These are phyloP conservation scores for Barnardius zonarius DNA, from an alignment of 2,113 vertebrate species.

Conservation along the genomic window DNA sequence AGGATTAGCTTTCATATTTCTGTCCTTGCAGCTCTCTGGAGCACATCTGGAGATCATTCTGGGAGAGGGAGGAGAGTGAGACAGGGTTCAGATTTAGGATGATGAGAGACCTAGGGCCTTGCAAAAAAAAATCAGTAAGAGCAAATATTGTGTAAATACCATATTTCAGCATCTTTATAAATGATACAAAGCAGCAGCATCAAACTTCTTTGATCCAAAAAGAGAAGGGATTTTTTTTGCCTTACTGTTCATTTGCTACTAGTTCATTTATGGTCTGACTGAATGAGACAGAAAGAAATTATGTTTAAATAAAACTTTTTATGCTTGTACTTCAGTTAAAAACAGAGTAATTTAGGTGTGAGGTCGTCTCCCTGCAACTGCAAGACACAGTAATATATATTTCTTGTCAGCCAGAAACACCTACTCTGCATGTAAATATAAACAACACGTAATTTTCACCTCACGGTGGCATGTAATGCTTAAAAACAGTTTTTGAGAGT, in stretches of 20 bases:
- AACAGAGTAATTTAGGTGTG: neutral
- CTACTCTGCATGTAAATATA: conserved; percentile 44
- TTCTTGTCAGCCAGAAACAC: conserved; percentile 30
- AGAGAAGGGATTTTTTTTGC: neutral
- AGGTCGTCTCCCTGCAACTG: neutral
- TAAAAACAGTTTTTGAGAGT: conserved; percentile 28
- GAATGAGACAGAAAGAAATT: neutral
- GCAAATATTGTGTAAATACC: neutral
- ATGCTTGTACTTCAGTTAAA: conserved; percentile 11
- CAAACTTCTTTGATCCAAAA: neutral
- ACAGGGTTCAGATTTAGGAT: neutral
- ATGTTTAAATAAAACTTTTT: neutral
- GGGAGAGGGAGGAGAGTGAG: neutral
- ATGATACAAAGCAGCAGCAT: neutral
- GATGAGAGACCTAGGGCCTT: conserved; percentile 6
- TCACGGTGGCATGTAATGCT: neutral
- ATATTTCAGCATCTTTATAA: neutral
- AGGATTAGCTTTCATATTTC: conserved; percentile 41
- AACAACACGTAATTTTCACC: conserved; percentile 49
- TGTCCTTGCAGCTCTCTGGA: conserved; percentile 24
- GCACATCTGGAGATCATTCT: conserved; percentile 57
- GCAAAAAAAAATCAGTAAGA: neutral
- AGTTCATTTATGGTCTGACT: neutral
- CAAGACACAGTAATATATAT: conserved; percentile 6
- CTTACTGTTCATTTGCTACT: neutral